phyloP scores from a whole-genome alignment of 1,140 invertebrate species.

The Aphis craccivora region DNA sequence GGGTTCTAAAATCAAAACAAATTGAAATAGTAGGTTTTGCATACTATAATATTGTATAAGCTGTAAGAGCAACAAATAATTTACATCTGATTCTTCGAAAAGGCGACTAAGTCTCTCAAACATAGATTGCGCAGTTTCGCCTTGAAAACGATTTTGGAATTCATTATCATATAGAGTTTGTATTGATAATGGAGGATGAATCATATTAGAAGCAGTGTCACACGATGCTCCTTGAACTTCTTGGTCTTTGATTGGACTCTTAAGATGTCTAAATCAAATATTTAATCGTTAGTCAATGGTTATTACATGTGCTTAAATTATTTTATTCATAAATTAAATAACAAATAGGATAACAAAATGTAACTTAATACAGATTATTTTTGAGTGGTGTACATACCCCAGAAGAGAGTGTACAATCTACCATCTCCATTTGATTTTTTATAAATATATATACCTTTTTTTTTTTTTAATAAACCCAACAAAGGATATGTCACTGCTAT shows the following conservation, averaged over 20 bases:
- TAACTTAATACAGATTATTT: background rate
- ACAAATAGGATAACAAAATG: background rate
- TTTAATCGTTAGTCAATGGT: background rate
- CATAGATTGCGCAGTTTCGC: slow-evolving; percentile 41
- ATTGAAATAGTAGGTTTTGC: background rate
- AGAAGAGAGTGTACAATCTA: background rate
- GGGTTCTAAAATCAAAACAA: background rate
- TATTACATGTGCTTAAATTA: no score
- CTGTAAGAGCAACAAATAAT: background rate
- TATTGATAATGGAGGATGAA: background rate
- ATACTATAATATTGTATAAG: background rate
- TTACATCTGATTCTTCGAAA: slow-evolving; percentile 50
- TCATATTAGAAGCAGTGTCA: slow-evolving; percentile 17
- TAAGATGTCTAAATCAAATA: background rate
- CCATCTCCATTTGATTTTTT: background rate
- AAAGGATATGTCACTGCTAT: background rate
- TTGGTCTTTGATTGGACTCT: background rate
- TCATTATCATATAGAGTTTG: slow-evolving; percentile 44
- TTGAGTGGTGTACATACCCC: background rate
- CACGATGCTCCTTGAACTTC: background rate
- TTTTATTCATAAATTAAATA: background rate
- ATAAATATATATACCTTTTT: no score
- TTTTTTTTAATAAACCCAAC: background rate
- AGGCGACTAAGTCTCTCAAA: slow-evolving; percentile 50
- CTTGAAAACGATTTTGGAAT: slow-evolving; percentile 48